Evolutionary conservation across 2,797 vertebrate genomes (phyloP).

Genomic region (Corythornis leucogaster): DNA sequence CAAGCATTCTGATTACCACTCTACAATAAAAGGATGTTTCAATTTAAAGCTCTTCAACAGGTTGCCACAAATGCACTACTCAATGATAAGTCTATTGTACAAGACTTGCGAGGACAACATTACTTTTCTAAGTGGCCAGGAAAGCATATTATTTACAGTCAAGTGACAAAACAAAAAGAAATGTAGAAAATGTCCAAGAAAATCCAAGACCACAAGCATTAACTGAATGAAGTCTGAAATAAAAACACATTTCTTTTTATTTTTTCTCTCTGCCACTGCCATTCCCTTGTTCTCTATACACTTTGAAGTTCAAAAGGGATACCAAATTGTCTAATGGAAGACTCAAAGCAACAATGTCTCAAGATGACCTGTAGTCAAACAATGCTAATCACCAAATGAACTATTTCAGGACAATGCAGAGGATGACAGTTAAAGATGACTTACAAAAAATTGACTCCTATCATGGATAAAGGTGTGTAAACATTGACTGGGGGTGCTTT

Average conservation of each 20-base stretch:
- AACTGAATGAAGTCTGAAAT: neutral
- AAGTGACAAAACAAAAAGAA: slow-evolving; percentile 22
- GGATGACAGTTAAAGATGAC: neutral
- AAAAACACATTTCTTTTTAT: neutral
- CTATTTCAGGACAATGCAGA: neutral
- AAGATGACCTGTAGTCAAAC: neutral
- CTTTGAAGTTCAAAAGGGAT: neutral
- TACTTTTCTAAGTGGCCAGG: neutral
- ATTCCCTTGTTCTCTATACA: neutral
- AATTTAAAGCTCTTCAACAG: slow-evolving; percentile 45
- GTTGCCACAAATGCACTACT: slow-evolving; percentile 21
- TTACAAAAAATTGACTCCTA: neutral
- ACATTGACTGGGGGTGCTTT: neutral
- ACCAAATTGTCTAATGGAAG: neutral
- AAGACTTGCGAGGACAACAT: slow-evolving; percentile 9
- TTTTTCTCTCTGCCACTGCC: too few relatives aligned
- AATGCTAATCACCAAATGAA: neutral
- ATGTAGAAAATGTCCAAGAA: neutral
- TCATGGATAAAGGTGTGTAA: neutral
- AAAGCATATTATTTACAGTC: slow-evolving; percentile 39
- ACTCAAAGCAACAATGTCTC: neutral
- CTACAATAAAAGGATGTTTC: slow-evolving; percentile 36
- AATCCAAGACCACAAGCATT: neutral
- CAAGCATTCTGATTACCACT: slow-evolving; percentile 41
- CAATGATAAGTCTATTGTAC: slow-evolving; percentile 26